Evolutionary conservation across 2,888 invertebrate genomes (phyloP).

Genomic region (Spisula solida): DNA sequence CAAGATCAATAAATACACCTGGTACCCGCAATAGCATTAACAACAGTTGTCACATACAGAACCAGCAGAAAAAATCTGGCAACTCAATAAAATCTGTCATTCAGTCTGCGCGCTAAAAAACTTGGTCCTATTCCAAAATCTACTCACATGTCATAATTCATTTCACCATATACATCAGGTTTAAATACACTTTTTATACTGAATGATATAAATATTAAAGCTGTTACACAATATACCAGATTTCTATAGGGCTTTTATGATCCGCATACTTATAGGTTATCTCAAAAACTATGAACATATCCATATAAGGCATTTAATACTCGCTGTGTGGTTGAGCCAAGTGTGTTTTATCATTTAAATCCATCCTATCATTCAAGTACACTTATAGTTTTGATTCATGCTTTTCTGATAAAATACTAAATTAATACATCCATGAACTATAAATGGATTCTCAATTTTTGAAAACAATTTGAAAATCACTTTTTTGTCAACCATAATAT

Average conservation of each 20-base stretch:
- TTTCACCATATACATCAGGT: neutral
- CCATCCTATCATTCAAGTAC: conserved; percentile 5
- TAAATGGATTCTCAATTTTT: too few relatives aligned
- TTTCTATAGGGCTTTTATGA: neutral
- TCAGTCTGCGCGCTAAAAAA: neutral
- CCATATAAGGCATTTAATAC: neutral
- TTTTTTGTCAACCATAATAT: too few relatives aligned
- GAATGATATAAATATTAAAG: neutral
- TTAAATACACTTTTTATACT: conserved; percentile 3
- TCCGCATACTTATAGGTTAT: neutral
- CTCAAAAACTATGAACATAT: neutral
- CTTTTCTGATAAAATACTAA: too few relatives aligned
- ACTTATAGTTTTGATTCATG: neutral
- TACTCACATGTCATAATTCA: neutral
- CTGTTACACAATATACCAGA: neutral
- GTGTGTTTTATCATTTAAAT: neutral
- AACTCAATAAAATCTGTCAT: conserved; percentile 5
- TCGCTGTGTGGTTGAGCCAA: neutral
- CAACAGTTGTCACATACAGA: neutral
- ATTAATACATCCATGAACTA: too few relatives aligned
- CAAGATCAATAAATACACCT: neutral
- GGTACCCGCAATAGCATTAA: neutral
- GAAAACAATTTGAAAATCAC: too few relatives aligned
- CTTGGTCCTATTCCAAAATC: conserved; percentile 2
- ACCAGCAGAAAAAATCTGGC: neutral